These are phyloP conservation scores for Lathamus discolor DNA, from an alignment of 2,113 vertebrate species.

Conservation along the genomic window DNA sequence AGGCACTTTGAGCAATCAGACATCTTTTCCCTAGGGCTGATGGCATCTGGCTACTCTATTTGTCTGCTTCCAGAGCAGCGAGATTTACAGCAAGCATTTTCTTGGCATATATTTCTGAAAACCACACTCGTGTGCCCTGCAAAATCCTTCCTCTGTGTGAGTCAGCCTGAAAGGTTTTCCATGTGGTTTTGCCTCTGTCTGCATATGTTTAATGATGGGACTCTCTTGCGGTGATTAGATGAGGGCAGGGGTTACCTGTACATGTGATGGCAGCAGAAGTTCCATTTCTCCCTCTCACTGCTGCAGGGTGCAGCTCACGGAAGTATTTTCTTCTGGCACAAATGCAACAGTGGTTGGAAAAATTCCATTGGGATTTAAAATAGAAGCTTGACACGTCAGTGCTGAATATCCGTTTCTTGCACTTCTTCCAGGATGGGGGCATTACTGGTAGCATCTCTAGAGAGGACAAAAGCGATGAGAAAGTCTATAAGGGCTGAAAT, in stretches of 20 bases:
- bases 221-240: fast-evolving
- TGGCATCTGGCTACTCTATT: neutral
- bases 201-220: fast-evolving
- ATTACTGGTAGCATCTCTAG: neutral
- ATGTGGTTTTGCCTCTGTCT: neutral
- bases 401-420: neutral
- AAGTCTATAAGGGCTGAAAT: neutral
- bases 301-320: too few species aligned
- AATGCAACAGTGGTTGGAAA: neutral
- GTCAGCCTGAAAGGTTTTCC: neutral
- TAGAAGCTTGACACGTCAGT: neutral
- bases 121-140: fast-evolving
- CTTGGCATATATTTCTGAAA: neutral
- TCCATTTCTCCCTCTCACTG: neutral
- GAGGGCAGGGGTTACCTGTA: neutral
- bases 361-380: neutral
- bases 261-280: fast-evolving
- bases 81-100: neutral
- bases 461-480: neutral
- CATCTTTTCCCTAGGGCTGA: neutral
- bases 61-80: neutral
- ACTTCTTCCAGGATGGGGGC: neutral
- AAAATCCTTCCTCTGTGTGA: neutral
- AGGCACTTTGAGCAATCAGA: neutral
- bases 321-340: neutral